Base-by-base conservation (phyloP, 2,888 invertebrate species). In the Malthinus seriepunctatus region DNA sequence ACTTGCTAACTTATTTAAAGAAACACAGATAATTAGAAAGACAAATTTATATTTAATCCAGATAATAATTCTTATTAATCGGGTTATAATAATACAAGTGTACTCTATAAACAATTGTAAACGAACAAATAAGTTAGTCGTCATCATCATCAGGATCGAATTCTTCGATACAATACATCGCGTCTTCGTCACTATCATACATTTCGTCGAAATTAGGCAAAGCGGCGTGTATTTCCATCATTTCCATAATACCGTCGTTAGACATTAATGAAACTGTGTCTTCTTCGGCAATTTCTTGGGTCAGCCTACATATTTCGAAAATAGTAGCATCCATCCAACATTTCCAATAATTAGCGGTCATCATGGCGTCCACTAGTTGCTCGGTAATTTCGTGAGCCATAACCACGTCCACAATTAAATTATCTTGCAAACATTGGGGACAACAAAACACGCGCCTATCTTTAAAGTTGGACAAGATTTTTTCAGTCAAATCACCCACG, bases 301-400 rank as follows among this genome's bases (percentile, higher is more conserved):
- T 69, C 9, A 76, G 58, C 37, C 64, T 57, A 8, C 64, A 57
- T 0, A 75, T 70, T 63, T 71, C 68, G 37, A 70, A 68, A 1
- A 77, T 71, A 23, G 77, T 68, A 46, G 62, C 64, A 58, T 76
- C 76, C 32, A 77, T 62, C 65, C 72, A 73, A 32, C 71, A 64
- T 45, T 74, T 73, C 77, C 77, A 77, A 55, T 75, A 75, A 15
- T 47, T 32, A 1, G 76, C 74, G 32, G 73, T 73, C 39, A 73
- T 73, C 53, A 77, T 70, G 4, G 76, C 76, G 48, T 77, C 76
- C 1, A 73, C 72, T n/a, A 77, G 59, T 10, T 76, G 71, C 47
- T 69, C 67, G 2, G 74, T 63, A 1, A 76, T 74, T 47, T 75
- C 72, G 42, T 76, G 76, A 7, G 75, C 76, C 1, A 70, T 66